phyloP scores from a whole-genome alignment of 2,888 invertebrate genomes.

The Habroteleia sp. region DNA sequence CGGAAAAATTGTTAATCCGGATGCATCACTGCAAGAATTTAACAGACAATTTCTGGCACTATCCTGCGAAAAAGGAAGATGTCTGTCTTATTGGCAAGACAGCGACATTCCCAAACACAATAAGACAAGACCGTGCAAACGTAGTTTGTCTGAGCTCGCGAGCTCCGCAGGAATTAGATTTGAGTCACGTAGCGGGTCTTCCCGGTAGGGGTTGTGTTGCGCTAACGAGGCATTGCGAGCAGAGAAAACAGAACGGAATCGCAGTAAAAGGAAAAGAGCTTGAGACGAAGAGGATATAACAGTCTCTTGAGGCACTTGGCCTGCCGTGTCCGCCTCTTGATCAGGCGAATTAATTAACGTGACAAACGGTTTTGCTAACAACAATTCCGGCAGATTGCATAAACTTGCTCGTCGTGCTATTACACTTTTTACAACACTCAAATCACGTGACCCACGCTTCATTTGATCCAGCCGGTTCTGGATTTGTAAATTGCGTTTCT shows the following conservation, averaged over 20 bases:
- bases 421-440: slow-evolving; percentile 46
- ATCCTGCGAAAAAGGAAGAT: slow-evolving; percentile 36
- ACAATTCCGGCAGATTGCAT: slow-evolving; percentile 44
- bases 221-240: slow-evolving; percentile 70
- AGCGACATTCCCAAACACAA: slow-evolving; percentile 59
- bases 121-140: slow-evolving; percentile 65
- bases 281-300: slow-evolving; percentile 58
- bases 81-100: slow-evolving; percentile 56
- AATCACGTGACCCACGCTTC: slow-evolving; percentile 46
- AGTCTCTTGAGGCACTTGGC: slow-evolving; percentile 61
- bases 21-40: slow-evolving; percentile 17
- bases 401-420: slow-evolving; percentile 24
- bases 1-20: slow-evolving; percentile 4
- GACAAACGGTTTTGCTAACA: slow-evolving; percentile 58
- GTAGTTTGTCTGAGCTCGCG: slow-evolving; percentile 66
- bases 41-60: slow-evolving; percentile 24
- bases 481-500: slow-evolving; percentile 28
- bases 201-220: slow-evolving; percentile 70
- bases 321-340: slow-evolving; percentile 58
- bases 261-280: slow-evolving; percentile 63
- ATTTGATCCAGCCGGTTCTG: slow-evolving; percentile 8
- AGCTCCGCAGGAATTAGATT: slow-evolving; percentile 72
- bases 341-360: slow-evolving; percentile 62
- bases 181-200: slow-evolving; percentile 77
- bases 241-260: slow-evolving; percentile 66